phyloP scores from a whole-genome alignment of 1,140 invertebrate genomes.

The Dendrolimus punctatus region DNA sequence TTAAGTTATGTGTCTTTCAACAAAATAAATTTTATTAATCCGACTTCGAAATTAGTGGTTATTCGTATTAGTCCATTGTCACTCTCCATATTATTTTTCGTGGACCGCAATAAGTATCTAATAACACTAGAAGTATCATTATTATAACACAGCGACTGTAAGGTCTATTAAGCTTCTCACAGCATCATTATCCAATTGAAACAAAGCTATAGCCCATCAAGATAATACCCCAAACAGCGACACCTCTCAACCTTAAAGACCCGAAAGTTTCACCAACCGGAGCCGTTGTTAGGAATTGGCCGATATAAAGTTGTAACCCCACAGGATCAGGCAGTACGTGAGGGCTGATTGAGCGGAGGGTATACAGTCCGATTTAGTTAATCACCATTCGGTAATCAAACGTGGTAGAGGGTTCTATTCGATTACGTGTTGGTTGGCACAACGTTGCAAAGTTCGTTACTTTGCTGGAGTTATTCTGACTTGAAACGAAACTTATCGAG shows the following conservation, averaged over 20 bases:
- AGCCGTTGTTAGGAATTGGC: slow-evolving; percentile 21
- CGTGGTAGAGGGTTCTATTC: slow-evolving; percentile 10
- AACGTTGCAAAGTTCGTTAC: no score
- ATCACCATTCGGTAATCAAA: slow-evolving; percentile 31
- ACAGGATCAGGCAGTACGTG: slow-evolving; percentile 24
- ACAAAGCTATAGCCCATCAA: slow-evolving; percentile 4
- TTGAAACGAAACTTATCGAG: no score
- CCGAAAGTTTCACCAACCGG: slow-evolving; percentile 19
- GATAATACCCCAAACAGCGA: slow-evolving; percentile 18
- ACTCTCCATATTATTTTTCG: no score
- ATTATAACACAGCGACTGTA: no score
- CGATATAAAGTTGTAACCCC: slow-evolving; percentile 37
- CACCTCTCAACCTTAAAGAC: slow-evolving; percentile 18
- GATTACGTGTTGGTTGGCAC: slow-evolving; percentile 3
- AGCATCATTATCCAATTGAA: not conserved
- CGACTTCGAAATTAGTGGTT: no score
- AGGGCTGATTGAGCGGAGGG: slow-evolving; percentile 26
- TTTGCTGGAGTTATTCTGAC: no score
- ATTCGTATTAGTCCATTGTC: no score
- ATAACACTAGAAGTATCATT: no score
- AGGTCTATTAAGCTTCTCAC: no score
- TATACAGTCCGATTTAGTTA: slow-evolving; percentile 36
- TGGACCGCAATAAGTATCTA: no score
- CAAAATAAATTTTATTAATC: no score
- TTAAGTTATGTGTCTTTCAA: no score